Evolutionary conservation across 1,140 invertebrate genomes (phyloP), one percentile per base, ranked within the genome.

Genomic region (Apis cerana): DNA sequence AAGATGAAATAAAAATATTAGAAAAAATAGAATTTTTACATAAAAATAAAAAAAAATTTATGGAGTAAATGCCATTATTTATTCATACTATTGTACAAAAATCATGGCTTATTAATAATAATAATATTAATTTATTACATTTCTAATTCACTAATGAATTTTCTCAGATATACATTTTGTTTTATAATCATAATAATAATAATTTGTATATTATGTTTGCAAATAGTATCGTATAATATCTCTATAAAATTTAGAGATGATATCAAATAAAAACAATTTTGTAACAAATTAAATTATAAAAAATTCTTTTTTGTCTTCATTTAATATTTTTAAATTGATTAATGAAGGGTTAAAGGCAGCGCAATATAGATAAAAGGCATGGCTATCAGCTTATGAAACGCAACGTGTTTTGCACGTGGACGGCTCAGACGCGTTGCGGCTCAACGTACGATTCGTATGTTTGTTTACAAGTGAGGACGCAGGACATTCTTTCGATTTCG

Each of bases 401-500:
- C 83, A 84, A 84, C 83, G 83, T 84, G 83, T 84, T 84, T 84
- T 81, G 79, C 83, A 84, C 83, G 83, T 84, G 83, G 83, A 81
- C 33, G 33, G 33, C 33, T 43, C 33, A 43, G 33, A 43, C 78
- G 62, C 70, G 78, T 82, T 72, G 64, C 61, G 76, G 76, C 75
- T 82, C 50, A 78, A 77, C 81, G 67, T 77, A 82, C 75, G 75
- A 82, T 78, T 82, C 58, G 65, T 59, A 74, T 82, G 75, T 82
- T 82, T 88, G 82, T 88, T 86, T 88, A 88, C 87, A 88, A 80
- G 72, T 62, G 78, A 80, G 74, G 58, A 71, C 80, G n/a, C 76
- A 69, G 58, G 68, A 84, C 87, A 88, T 88, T 88, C 85, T 64
- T 70, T 61, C 54, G 65, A 64, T 70, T 78, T 78, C 58, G 59